phyloP scores from a whole-genome alignment of 2,888 invertebrate genomes.

The Catocala nupta region DNA sequence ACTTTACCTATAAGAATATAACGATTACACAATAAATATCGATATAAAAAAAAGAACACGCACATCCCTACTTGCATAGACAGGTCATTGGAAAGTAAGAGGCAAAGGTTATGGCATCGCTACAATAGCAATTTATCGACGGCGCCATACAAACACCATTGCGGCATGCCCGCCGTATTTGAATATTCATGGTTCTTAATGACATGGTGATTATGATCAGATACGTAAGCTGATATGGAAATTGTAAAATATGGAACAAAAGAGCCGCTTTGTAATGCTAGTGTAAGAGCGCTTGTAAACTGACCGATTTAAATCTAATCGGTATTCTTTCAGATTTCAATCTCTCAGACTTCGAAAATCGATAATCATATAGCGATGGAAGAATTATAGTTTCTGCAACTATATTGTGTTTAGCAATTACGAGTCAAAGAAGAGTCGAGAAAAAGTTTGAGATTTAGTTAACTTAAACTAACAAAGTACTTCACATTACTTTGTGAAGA shows the following conservation, averaged over 20 bases:
- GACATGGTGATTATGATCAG: conserved; percentile 17
- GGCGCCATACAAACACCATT: conserved; percentile 22
- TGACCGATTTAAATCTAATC: too few relatives aligned
- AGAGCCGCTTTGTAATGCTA: neutral
- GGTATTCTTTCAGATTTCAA: too few relatives aligned
- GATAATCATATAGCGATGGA: too few relatives aligned
- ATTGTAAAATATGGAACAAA: conserved; percentile 7
- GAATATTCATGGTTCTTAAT: conserved; percentile 43
- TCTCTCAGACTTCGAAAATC: too few relatives aligned
- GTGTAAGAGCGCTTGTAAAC: too few relatives aligned
- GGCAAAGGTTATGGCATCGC: conserved; percentile 69
- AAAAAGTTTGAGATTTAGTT: too few relatives aligned
- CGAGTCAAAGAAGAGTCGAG: too few relatives aligned
- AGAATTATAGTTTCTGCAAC: too few relatives aligned
- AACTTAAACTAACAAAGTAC: too few relatives aligned
- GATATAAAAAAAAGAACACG: neutral
- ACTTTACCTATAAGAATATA: too few relatives aligned
- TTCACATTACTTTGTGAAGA: too few relatives aligned
- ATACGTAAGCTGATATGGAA: neutral
- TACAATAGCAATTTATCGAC: conserved; percentile 51
- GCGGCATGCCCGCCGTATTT: conserved; percentile 28
- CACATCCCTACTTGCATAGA: conserved; percentile 55
- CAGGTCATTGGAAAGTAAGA: conserved; percentile 79
- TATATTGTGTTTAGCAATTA: too few relatives aligned
- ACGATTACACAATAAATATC: neutral